phyloP scores from a whole-genome alignment of 2,113 vertebrate species.

The Sula dactylatra region DNA sequence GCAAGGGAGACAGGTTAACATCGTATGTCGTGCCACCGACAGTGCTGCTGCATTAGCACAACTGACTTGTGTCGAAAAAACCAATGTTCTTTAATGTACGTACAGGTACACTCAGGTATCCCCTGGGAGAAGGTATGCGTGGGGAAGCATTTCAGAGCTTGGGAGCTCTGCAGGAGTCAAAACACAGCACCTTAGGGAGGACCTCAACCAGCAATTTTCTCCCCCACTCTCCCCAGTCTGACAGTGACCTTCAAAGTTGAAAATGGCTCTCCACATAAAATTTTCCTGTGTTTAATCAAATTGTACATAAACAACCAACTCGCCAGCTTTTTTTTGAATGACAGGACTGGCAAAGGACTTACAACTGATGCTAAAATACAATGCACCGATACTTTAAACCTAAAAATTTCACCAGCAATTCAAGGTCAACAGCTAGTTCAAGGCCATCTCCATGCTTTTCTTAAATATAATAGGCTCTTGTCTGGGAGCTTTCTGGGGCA shows the following conservation, averaged over 20 bases:
- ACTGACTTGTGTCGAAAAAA: background rate
- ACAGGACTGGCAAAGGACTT: background rate
- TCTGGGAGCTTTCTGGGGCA: background rate
- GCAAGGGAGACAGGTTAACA: rapidly evolving
- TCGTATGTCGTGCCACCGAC: background rate
- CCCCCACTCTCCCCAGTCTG: background rate
- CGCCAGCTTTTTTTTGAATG: background rate
- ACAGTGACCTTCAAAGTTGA: background rate
- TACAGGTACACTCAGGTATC: rapidly evolving
- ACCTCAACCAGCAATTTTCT: background rate
- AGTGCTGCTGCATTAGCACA: background rate
- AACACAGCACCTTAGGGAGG: background rate
- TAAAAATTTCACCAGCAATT: background rate
- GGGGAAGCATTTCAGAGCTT: background rate
- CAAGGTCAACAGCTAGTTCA: slow-evolving; percentile 22
- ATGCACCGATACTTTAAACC: background rate
- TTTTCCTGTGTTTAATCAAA: background rate
- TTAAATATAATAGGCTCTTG: background rate
- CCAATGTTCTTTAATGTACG: rapidly evolving
- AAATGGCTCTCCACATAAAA: background rate
- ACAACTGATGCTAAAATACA: background rate
- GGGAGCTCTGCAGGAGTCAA: background rate
- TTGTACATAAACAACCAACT: background rate
- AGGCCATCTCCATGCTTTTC: background rate
- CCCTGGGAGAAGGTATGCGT: background rate